Evolutionary conservation across 2,113 vertebrate species (phyloP).

Genomic region (Columba janthina): DNA sequence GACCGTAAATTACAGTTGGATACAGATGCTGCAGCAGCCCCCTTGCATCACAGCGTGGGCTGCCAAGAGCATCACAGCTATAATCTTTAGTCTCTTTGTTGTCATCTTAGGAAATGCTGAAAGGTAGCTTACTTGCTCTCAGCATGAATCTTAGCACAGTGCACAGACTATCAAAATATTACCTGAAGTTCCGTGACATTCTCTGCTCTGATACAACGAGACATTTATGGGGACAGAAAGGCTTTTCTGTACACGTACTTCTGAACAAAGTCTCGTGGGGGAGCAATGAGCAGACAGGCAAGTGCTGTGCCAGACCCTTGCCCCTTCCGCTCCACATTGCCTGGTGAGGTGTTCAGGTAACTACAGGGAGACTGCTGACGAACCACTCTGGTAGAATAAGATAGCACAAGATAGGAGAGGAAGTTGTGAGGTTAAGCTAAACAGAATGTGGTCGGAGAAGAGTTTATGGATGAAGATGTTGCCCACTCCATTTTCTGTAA

Average conservation of each 20-base stretch:
- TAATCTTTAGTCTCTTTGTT: not conserved
- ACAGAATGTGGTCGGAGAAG: not conserved
- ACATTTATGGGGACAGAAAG: not conserved
- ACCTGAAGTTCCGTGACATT: not conserved
- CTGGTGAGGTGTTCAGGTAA: fast-evolving
- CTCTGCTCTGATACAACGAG: not conserved
- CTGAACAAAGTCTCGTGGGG: not conserved
- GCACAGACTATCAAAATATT: not conserved
- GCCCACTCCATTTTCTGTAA: not conserved
- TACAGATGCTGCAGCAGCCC: not conserved
- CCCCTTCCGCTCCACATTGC: not conserved
- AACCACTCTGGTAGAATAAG: not conserved
- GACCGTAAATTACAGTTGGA: not conserved
- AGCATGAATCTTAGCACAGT: not conserved
- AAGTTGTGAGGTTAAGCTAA: not conserved
- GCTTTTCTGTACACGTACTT: not conserved
- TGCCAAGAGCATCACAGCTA: not conserved
- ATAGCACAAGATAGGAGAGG: not conserved
- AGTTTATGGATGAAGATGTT: not conserved
- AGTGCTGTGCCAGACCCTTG: fast-evolving
- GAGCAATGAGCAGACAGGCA: not conserved
- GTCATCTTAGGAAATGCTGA: not conserved
- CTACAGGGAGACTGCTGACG: not conserved
- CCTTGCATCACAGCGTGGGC: not conserved
- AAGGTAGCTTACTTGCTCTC: not conserved